A percentile compares a stretch with the other conserved stretches of the same genome.
Conservation (phyloP, 2,797 vertebrate species). For the Microcaecilia unicolor region DNA sequence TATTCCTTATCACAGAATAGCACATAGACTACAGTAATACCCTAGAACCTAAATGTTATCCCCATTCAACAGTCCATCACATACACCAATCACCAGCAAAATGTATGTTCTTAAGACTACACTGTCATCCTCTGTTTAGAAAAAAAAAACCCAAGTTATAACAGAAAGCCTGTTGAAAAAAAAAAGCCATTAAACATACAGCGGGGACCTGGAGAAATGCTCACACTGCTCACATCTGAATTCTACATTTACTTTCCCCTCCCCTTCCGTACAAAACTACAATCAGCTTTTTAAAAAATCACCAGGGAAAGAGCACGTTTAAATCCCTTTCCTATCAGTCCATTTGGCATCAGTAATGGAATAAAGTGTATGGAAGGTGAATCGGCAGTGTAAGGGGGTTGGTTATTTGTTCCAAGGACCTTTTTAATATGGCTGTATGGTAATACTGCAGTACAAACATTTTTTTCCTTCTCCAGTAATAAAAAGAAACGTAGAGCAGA, state of each 20-base stretch:
- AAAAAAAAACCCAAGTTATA: neutral
- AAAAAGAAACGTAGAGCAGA: conserved; percentile 28
- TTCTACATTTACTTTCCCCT: neutral
- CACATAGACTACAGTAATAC: too few relatives aligned
- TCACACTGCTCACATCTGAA: neutral
- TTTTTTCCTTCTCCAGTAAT: conserved; percentile 27
- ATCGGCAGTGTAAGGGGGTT: conserved; percentile 41
- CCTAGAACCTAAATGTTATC: too few relatives aligned
- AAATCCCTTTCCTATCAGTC: conserved; percentile 19
- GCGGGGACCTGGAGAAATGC: neutral
- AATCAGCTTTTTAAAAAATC: conserved; percentile 16
- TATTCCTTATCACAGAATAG: neutral
- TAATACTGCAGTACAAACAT: conserved; percentile 57
- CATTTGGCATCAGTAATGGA: conserved; percentile 9
- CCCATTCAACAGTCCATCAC: too few relatives aligned
- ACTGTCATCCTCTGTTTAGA: neutral
- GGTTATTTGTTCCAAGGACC: conserved; percentile 49
- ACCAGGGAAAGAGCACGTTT: conserved; percentile 1
- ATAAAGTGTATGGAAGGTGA: conserved; percentile 6
- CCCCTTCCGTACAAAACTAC: neutral
- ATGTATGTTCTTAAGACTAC: neutral
- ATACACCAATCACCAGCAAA: too few relatives aligned
- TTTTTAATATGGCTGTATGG: conserved; percentile 66
- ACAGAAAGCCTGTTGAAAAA: conserved; percentile 53
- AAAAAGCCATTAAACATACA: neutral